phyloP scores from a whole-genome alignment of 2,888 invertebrate species.

The Polydrusus cervinus region DNA sequence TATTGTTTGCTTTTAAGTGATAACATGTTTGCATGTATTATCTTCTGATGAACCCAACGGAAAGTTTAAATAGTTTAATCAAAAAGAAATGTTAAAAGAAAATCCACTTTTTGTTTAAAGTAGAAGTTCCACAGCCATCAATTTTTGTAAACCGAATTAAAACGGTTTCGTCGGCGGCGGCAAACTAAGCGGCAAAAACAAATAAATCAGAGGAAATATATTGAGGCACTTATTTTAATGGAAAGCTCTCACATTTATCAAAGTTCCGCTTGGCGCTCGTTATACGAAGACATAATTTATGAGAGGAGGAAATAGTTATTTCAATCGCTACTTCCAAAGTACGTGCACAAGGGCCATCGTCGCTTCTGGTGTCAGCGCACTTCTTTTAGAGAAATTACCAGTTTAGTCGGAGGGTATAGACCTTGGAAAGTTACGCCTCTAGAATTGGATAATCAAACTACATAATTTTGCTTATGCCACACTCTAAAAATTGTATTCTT shows the following conservation, averaged over 20 bases:
- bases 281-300: conserved; percentile 69
- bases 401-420: conserved; percentile 29
- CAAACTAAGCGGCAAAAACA: conserved; percentile 65
- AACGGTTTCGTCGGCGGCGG: conserved; percentile 44
- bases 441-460: too few relatives aligned
- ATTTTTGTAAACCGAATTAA: conserved; percentile 50
- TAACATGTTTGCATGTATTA: too few relatives aligned
- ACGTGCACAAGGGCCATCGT: conserved; percentile 66
- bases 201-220: conserved; percentile 69
- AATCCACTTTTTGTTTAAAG: not conserved
- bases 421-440: not conserved
- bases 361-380: conserved; percentile 5
- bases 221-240: conserved; percentile 70
- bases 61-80: too few relatives aligned
- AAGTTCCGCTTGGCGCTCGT: conserved; percentile 67
- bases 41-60: too few relatives aligned
- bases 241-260: conserved; percentile 70
- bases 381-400: conserved; percentile 1
- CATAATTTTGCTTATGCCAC: too few relatives aligned
- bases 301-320: conserved; percentile 70
- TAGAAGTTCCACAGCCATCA: conserved; percentile 29
- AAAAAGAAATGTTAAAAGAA: too few relatives aligned
- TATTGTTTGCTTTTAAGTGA: too few relatives aligned
- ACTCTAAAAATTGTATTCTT: too few relatives aligned
- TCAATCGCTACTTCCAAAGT: conserved; percentile 68